Conservation (phyloP, 2,113 vertebrate species). For the Maccullochella peelii region DNA sequence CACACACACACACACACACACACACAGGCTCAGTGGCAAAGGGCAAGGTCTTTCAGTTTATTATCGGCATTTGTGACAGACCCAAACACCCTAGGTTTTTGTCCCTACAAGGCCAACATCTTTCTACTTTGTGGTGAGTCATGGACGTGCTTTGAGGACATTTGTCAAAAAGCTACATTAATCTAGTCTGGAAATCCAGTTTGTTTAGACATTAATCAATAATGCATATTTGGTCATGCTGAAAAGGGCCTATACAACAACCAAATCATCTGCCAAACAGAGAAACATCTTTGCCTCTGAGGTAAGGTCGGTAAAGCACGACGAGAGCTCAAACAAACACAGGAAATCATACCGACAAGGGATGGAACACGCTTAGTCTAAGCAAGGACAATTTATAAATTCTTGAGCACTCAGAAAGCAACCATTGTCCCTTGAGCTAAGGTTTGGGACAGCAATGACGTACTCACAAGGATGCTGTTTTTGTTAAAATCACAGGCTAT, state of each 20-base stretch:
- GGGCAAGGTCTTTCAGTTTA: constrained; percentile 62
- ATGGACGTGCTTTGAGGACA: neutral
- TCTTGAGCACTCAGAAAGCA: neutral
- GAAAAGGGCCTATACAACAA: neutral
- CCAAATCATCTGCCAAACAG: neutral
- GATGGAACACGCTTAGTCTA: neutral
- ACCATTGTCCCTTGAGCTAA: neutral
- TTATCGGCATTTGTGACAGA: constrained; percentile 35
- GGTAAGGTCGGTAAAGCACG: constrained; percentile 8
- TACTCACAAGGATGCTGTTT: neutral
- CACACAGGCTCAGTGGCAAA: constrained; percentile 42
- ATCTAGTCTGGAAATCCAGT: neutral
- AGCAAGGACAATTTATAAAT: neutral
- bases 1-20: constrained; percentile 20
- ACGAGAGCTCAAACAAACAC: neutral
- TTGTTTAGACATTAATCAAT: neutral
- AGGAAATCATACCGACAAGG: neutral
- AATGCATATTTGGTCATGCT: neutral
- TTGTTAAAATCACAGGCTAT: neutral
- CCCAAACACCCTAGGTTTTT: constrained; percentile 3
- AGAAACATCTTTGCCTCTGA: neutral
- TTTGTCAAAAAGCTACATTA: constrained; percentile 8
- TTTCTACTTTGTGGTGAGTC: neutral
- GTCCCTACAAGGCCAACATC: neutral
- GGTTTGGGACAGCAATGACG: neutral